These are phyloP conservation scores for Potorous gilbertii DNA, from an alignment of 2,797 vertebrate species.

Conservation along the genomic window DNA sequence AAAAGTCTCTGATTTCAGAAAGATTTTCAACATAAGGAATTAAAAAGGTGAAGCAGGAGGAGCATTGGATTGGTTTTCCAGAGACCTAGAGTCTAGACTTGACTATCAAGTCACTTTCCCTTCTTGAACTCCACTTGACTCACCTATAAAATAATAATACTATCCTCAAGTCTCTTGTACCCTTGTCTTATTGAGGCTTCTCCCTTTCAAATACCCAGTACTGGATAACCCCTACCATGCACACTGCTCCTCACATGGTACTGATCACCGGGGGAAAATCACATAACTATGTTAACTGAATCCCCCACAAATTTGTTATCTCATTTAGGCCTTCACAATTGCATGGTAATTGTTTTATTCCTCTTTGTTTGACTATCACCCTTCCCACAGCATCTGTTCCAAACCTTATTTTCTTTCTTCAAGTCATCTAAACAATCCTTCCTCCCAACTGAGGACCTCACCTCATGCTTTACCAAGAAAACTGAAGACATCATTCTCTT, in stretches of 20 bases:
- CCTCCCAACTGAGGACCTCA: not conserved
- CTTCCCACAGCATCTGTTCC: not conserved
- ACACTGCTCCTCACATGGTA: not conserved
- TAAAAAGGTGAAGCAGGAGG: not conserved
- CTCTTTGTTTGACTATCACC: not conserved
- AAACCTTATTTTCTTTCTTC: not conserved
- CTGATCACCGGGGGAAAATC: not conserved
- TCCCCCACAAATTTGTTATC: not conserved
- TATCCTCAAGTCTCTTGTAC: not conserved
- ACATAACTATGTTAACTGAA: not conserved
- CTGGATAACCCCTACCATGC: not conserved
- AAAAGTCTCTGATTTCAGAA: not conserved
- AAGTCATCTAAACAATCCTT: not conserved
- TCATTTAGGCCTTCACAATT: not conserved
- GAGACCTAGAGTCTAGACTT: not conserved
- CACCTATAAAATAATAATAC: not conserved
- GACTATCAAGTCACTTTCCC: not conserved
- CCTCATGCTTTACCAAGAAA: not conserved
- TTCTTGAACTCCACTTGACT: not conserved
- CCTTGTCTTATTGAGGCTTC: not conserved
- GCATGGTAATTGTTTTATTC: not conserved
- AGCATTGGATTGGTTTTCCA: not conserved
- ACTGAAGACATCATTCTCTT: not conserved
- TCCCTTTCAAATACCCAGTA: not conserved
- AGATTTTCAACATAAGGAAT: not conserved